Conservation (phyloP, 1,140 invertebrate species). For the Battus philenor region DNA sequence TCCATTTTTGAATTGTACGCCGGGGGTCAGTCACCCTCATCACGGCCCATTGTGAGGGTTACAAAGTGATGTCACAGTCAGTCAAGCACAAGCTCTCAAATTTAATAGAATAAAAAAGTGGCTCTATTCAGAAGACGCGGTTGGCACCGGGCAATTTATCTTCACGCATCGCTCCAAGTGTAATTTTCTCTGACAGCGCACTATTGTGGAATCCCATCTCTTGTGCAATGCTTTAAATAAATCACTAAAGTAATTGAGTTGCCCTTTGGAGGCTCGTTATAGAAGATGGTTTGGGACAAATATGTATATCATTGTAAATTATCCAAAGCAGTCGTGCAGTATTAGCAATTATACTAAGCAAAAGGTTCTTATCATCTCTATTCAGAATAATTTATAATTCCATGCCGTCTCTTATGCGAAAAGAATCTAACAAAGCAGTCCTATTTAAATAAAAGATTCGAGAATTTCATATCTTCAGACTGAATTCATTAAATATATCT, state of each 20-base stretch:
- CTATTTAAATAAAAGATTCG: no score
- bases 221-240: constrained; percentile 4
- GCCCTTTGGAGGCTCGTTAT: background rate
- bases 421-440: no score
- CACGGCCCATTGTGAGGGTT: background rate
- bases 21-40: background rate
- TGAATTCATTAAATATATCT: no score
- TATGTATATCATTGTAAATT: no score
- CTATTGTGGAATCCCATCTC: constrained; percentile 6
- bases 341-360: no score
- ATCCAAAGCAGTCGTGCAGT: no score
- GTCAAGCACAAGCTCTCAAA: background rate
- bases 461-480: no score
- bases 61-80: background rate
- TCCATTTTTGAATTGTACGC: no score
- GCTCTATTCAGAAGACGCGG: constrained; percentile 1
- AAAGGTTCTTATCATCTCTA: no score
- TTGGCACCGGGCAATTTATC: constrained; percentile 1
- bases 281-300: background rate
- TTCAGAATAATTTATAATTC: no score
- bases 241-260: constrained; percentile 11
- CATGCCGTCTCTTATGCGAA: no score
- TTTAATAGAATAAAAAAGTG: constrained; percentile 7
- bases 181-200: constrained; percentile 6
- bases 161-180: constrained; percentile 4